phyloP scores from a whole-genome alignment of 2,888 invertebrate species.

The Sinelater perroti region DNA sequence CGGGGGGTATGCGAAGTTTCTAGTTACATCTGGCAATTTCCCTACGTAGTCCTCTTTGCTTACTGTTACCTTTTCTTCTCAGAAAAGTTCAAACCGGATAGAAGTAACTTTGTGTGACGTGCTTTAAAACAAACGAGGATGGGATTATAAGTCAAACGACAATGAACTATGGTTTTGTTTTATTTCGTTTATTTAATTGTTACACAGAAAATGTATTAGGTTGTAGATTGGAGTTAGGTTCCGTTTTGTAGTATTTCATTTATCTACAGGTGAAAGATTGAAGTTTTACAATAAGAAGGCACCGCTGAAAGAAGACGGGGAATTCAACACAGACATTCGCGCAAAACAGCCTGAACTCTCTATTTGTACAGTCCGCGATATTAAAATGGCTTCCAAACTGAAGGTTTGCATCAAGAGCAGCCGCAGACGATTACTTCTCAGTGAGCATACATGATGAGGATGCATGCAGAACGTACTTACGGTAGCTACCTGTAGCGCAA shows the following conservation, averaged over 20 bases:
- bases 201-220: slow-evolving; percentile 36
- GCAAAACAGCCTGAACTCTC: slow-evolving; percentile 40
- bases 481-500: slow-evolving; percentile 8
- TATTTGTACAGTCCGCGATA: slow-evolving; percentile 28
- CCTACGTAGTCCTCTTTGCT: too few species aligned
- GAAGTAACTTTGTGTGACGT: too few species aligned
- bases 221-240: slow-evolving; percentile 30
- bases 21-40: too few species aligned
- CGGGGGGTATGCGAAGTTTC: too few species aligned
- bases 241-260: slow-evolving; percentile 25
- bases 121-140: too few species aligned
- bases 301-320: slow-evolving; percentile 63
- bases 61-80: too few species aligned
- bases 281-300: slow-evolving; percentile 61
- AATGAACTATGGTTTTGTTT: too few species aligned
- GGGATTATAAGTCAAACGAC: too few species aligned
- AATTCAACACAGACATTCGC: slow-evolving; percentile 54
- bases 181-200: slow-evolving; percentile 30
- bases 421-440: slow-evolving; percentile 8
- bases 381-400: slow-evolving; percentile 18
- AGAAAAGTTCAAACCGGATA: too few species aligned
- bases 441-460: neutral
- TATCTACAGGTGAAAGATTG: slow-evolving; percentile 58
- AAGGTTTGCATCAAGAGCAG: slow-evolving; percentile 11
- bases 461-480: too few species aligned